Evolutionary conservation across 30 jellyfish, hydroid and myxozoan species (phyloP), one percentile per base, ranked within the genome.

Genomic region (Nemopilema nomurai): DNA sequence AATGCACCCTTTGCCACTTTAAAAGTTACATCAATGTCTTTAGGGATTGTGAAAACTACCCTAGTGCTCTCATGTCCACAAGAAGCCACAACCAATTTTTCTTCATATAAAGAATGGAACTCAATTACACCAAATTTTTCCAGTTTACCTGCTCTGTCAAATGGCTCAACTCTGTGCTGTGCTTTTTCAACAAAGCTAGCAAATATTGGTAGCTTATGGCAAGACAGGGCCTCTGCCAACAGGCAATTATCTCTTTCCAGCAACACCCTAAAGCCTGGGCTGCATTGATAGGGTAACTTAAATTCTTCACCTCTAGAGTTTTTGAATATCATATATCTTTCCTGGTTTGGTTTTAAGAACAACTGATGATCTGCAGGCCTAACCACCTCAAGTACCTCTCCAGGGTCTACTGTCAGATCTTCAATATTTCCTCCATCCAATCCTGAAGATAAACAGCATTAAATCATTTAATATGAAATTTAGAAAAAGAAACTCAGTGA

Each of bases 361-460:
- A 27, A 52, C 16, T 52, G 57, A 8, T 67, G 69, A 19, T 77
- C 87, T 18, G 77, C 64, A 21, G 85, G 79, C 17, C 76, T 67
- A 16, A 90, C 28, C 23, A 92, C 98, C 74, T 87, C 95, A 16
- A 92, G 89, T 63, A 33, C 68, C 32, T 92, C 98, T 29, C 98
- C 98, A 30, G 98, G 97, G 24, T 92, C 98, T 16, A 92, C 90
- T 28, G 98, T 80, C 18, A 91, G 80, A 57, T 92, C 97, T 27
- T 87, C 74, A 24, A 28, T 79, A 69, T 49, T 87, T 9, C 65
- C 57, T 8, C 91, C 84, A 72, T 83, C 94, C 17, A 76, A 3
- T 29, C 81, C 81, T 66, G 64, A n/a, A n/a, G n/a, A n/a, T n/a
- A n/a, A n/a, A n/a, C n/a, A n/a, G n/a, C n/a, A n/a, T n/a, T n/a